Base-by-base conservation (phyloP, 2,888 invertebrate species). In the Germaria angustata region DNA sequence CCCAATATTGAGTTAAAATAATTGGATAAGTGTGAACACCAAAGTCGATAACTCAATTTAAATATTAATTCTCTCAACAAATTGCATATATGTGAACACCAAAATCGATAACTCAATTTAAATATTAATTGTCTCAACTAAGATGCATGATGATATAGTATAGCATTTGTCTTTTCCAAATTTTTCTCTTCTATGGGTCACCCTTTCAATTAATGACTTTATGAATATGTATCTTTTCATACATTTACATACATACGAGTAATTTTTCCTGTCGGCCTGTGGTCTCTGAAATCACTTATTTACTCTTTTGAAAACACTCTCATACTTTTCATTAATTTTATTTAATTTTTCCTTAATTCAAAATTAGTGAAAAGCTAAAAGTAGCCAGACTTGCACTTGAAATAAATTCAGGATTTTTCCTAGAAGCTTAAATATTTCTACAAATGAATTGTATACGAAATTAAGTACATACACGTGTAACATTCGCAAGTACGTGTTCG, bases 211-310 rank as follows among this genome's bases (percentile, higher is more conserved):
- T 15, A 32, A 34, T 22, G 32, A 2, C n/a, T 13, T 17, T 28
- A 39, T 24, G 51, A 57, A 49, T 24, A 36, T 15, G 0, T 17
- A 28, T 41, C 36, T 36, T 44, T 53, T 55, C 17, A 39, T 39
- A 39, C 24, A 53, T 51, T 5, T 28, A 28, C 28, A 28, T 28
- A 28, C 28, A 28, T 28, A 28, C 28, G 6, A 5, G 28, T 28
- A 28, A 34, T 65, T 65, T 36, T 59, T 49, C 51, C 51, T 22
- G n/a, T 59, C 59, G 44, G 44, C 66, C 53, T 77, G 57, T 53
- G 81, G 77, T 39, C 53, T 77, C 77, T 49, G 46, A 66, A 68
- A 55, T 77, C 36, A 72, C 22, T 76, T 65, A 57, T 71, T 76
- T 65, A 34, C 11, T 13, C 11, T 32, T 53, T 57, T 20, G 6